Evolutionary conservation across 2,888 invertebrate species (phyloP), one percentile per base, ranked within the genome.

Genomic region (Teinopalpus imperialis): DNA sequence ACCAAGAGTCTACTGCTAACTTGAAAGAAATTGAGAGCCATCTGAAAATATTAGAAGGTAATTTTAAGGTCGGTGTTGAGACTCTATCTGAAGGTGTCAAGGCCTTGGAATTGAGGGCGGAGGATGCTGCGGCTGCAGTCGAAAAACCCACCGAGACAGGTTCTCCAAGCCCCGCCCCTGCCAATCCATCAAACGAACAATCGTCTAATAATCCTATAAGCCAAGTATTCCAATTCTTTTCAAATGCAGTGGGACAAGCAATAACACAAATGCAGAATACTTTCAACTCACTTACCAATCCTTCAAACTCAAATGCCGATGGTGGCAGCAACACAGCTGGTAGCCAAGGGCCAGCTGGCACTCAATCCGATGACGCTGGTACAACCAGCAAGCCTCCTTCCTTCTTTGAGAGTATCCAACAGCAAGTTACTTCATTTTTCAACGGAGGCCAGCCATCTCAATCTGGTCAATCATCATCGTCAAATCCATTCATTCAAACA

Each of bases 81-180:
- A 66, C 69, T 34, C 59, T 86, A 16, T 52, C 69, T 2, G 72
- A 74, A 20, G 79, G 81, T 6, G 68, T 82, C 1, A 60, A 72
- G 43, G 53, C 71, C 7, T 63, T 74, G 21, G 66, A 72, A 1
- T 43, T 74, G 20, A 76, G 66, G 47, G 73, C 74, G 10, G 72
- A 73, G 16, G 66, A 61, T 10, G 48, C 43, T 23, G 35, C 42
- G 1, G 29, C 49, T 14, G 24, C 49, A 3, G 35, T 27, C 2
- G 43, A 23, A 6, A 43, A 43, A n/a, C 31, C 18, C 2, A 34
- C 35, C 2, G 49, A 37, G 42, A 31, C 43, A 1, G 41, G 29
- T 16, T 23, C 47, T 3, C 20, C 34, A 1, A 52, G 27, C 27
- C 37, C 40, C 2, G 10, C 41, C 24, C 50, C 36, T 26, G 44